Percentiles rank a stretch among this genome's conserved stretches.
These are phyloP conservation scores for Noctua janthe DNA, from an alignment of 2,888 invertebrate species.

Conservation along the genomic window DNA sequence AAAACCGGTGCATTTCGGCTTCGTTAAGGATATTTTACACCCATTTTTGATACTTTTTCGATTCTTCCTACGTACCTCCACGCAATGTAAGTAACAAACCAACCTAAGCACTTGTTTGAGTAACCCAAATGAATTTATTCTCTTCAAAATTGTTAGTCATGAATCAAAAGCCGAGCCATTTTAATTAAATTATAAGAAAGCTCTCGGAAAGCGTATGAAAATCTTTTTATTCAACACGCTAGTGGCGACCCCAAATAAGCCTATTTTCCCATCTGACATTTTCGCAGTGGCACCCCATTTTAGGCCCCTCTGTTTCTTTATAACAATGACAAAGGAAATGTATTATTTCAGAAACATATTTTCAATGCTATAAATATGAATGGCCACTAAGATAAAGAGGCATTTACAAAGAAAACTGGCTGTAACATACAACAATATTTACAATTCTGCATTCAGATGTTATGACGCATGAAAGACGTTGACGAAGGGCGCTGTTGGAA, in stretches of 20 bases:
- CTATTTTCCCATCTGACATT: constrained; percentile 40
- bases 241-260: constrained; percentile 23
- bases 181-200: constrained; percentile 37
- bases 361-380: neutral
- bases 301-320: constrained; percentile 11
- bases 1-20: no score
- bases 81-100: neutral
- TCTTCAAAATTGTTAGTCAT: constrained; percentile 5
- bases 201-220: neutral
- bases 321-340: constrained; percentile 43
- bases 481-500: neutral
- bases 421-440: neutral
- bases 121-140: constrained; percentile 1
- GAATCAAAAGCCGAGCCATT: constrained; percentile 20
- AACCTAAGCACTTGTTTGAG: neutral
- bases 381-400: neutral
- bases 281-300: constrained; percentile 38
- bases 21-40: no score
- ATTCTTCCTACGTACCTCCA: neutral
- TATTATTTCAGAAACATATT: constrained; percentile 43
- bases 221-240: constrained; percentile 34
- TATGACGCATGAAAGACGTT: neutral
- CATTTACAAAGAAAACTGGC: neutral
- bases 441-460: neutral
- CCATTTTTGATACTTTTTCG: neutral